These are phyloP conservation scores for Chaetogeoica ovagalla DNA, from an alignment of 2,888 invertebrate species.

Conservation along the genomic window DNA sequence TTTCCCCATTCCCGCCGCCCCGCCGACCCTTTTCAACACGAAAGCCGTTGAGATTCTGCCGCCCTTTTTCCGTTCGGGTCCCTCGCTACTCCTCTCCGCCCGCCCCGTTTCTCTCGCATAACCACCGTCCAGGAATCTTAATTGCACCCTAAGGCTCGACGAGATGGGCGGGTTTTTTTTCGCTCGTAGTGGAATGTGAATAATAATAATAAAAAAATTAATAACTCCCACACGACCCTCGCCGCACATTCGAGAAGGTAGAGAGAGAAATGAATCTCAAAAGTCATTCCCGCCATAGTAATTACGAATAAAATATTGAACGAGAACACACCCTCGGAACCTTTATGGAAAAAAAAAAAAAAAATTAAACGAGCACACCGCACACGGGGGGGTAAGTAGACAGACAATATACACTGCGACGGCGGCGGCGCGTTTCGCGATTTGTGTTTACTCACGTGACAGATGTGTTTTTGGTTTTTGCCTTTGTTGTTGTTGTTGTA, in stretches of 20 bases:
- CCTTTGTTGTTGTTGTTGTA: neutral
- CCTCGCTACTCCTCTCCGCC: neutral
- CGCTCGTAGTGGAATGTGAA: constrained; percentile 33
- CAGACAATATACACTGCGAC: neutral
- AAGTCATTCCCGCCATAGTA: constrained; percentile 46
- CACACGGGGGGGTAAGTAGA: neutral
- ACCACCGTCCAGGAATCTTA: constrained; percentile 40
- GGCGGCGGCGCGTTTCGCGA: constrained; percentile 12
- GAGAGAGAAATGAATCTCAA: constrained; percentile 36
- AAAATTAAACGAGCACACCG: constrained; percentile 33
- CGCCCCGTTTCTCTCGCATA: neutral
- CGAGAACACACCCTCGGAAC: constrained; percentile 40
- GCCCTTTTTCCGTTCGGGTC: constrained; percentile 34
- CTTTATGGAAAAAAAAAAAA: constrained; percentile 18
- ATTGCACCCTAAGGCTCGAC: constrained; percentile 32
- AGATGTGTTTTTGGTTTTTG: constrained; percentile 42
- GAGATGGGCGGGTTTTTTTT: constrained; percentile 20
- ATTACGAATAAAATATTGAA: constrained; percentile 52
- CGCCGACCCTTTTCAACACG: constrained; percentile 22
- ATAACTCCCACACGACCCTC: constrained; percentile 46
- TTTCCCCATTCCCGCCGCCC: constrained; percentile 11
- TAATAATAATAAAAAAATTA: constrained; percentile 37
- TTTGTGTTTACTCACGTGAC: constrained; percentile 42
- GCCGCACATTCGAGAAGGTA: constrained; percentile 4
- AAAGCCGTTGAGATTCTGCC: constrained; percentile 8